Percentiles rank a stretch among this genome's conserved stretches.
These are phyloP conservation scores for Himantopus leucocephalus DNA, from an alignment of 2,113 vertebrate genomes.

Conservation along the genomic window DNA sequence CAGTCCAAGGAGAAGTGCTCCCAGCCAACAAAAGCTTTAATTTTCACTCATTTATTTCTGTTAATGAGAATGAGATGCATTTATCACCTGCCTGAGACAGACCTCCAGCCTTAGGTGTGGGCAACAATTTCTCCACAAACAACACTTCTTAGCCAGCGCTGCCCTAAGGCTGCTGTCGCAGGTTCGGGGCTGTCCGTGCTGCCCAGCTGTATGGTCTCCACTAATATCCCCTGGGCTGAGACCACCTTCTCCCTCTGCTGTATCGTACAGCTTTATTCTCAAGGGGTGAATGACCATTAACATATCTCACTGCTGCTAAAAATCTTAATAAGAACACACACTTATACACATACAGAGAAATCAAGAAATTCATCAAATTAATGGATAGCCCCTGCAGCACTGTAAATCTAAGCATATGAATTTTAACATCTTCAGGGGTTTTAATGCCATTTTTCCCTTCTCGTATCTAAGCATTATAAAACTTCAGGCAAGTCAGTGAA, in stretches of 20 bases:
- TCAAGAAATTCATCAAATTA: slow-evolving; percentile 45
- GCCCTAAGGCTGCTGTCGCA: neutral
- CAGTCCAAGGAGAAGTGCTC: neutral
- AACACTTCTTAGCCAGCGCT: neutral
- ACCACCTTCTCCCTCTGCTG: neutral
- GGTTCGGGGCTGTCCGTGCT: fast-evolving
- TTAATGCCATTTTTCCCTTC: slow-evolving; percentile 23
- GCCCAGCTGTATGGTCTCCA: neutral
- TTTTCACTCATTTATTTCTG: neutral
- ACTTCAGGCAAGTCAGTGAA: slow-evolving; percentile 2
- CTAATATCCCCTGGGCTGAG: neutral
- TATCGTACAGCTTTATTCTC: neutral
- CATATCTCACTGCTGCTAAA: neutral
- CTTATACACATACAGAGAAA: neutral
- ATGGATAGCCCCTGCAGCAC: slow-evolving; percentile 11
- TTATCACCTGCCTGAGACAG: neutral
- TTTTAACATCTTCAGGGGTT: slow-evolving; percentile 33
- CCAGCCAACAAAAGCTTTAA: neutral
- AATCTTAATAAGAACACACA: neutral
- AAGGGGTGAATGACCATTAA: neutral
- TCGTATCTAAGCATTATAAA: slow-evolving; percentile 30
- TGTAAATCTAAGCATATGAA: slow-evolving; percentile 40
- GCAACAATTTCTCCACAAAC: neutral
- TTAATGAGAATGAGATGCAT: neutral
- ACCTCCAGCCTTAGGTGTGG: neutral